Percentiles rank a stretch among this genome's conserved stretches.
Conservation (phyloP, 2,113 vertebrate genomes). For the Osmerus mordax region DNA sequence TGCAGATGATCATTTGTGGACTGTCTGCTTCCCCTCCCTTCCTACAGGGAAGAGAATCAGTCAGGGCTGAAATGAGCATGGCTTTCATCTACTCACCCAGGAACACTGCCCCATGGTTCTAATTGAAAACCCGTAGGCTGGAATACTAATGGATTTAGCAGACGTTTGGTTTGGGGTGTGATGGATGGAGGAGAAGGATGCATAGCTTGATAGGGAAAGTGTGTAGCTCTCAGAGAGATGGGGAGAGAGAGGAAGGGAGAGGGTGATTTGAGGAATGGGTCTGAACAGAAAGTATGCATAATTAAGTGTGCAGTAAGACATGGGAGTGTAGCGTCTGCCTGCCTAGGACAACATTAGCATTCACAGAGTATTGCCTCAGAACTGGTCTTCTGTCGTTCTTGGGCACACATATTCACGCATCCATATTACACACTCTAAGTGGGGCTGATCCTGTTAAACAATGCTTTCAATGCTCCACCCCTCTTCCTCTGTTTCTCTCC, state of each 20-base stretch:
- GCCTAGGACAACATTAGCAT: conserved; percentile 4
- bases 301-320: background rate
- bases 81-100: conserved; percentile 31
- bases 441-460: too few relatives aligned
- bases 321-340: background rate
- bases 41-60: conserved; percentile 26
- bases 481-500: background rate
- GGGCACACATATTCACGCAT: too few relatives aligned
- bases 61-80: conserved; percentile 49
- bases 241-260: too few relatives aligned
- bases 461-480: background rate
- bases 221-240: background rate
- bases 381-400: too few relatives aligned
- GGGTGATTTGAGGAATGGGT: background rate
- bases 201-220: background rate
- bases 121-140: conserved; percentile 49
- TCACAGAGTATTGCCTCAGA: background rate
- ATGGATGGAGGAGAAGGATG: conserved; percentile 45
- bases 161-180: conserved; percentile 21
- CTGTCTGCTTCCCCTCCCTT: background rate
- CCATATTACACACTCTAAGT: too few relatives aligned
- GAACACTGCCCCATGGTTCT: conserved; percentile 32
- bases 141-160: conserved; percentile 34
- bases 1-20: background rate
- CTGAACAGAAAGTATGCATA: background rate